A percentile compares a stretch with the other conserved stretches of the same genome.
phyloP scores from a whole-genome alignment of 2,797 vertebrate species.

The Sebastes trivittatus region DNA sequence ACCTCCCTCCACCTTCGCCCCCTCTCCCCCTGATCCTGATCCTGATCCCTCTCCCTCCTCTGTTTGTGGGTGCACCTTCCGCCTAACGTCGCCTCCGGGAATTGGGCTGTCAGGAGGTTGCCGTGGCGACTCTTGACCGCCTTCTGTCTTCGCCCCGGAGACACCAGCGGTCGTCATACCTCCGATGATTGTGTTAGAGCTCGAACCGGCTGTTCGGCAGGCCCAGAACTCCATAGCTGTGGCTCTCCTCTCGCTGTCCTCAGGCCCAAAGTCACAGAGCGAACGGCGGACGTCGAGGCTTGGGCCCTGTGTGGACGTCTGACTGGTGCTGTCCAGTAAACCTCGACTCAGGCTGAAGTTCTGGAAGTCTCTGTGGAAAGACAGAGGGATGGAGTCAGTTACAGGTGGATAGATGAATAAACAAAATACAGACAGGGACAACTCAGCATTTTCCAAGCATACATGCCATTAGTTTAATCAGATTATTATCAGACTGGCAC shows the following conservation, averaged over 20 bases:
- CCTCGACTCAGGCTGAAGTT: conserved; percentile 86
- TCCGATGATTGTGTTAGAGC: conserved; percentile 46
- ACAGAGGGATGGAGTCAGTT: conserved; percentile 12
- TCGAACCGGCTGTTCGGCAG: conserved; percentile 62
- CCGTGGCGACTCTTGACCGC: conserved; percentile 72
- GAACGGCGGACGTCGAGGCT: conserved; percentile 64
- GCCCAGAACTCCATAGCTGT: conserved; percentile 78
- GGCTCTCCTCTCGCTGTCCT: conserved; percentile 79
- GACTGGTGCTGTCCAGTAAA: conserved; percentile 76
- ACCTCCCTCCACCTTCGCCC: conserved; percentile 82
- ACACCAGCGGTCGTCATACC: background rate
- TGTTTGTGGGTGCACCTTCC: conserved; percentile 72
- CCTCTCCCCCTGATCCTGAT: conserved; percentile 74
- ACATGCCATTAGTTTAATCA: background rate
- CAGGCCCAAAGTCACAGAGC: conserved; percentile 74
- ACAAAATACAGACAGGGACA: background rate
- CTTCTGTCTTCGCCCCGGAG: conserved; percentile 61
- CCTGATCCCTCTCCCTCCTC: conserved; percentile 86
- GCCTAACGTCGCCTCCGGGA: conserved; percentile 81
- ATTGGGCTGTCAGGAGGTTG: conserved; percentile 79
- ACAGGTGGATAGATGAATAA: background rate
- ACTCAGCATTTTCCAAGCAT: background rate
- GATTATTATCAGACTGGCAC: background rate
- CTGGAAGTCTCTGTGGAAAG: conserved; percentile 87
- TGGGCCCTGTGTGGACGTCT: conserved; percentile 54